Conservation (phyloP, 2,797 vertebrate genomes). For the Sardinella longiceps region DNA sequence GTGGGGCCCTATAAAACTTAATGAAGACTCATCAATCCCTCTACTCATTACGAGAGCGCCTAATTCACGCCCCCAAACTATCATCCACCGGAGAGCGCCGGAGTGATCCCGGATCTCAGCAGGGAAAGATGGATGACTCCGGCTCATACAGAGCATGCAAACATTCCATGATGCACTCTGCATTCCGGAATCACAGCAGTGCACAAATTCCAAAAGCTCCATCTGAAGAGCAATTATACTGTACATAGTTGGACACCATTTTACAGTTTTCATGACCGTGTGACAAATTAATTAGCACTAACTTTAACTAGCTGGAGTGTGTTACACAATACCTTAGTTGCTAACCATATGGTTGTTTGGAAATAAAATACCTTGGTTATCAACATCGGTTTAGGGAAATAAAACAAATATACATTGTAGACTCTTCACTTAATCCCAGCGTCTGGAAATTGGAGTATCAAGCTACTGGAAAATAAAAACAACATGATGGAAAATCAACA, state of each 20-base stretch:
- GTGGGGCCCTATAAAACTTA: not conserved
- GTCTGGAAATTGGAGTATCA: not conserved
- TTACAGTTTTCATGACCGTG: not conserved
- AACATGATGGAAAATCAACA: not conserved
- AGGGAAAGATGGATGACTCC: slow-evolving; percentile 5
- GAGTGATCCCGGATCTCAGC: not conserved
- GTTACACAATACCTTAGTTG: too few species aligned
- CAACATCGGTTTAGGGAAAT: too few species aligned
- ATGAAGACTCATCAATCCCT: slow-evolving; percentile 18
- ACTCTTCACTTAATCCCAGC: not conserved
- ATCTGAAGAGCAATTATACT: not conserved
- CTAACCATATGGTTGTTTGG: too few species aligned
- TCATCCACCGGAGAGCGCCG: not conserved
- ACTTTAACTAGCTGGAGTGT: not conserved
- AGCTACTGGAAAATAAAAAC: not conserved
- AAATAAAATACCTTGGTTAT: too few species aligned
- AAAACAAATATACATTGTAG: not conserved
- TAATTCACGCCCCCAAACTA: not conserved
- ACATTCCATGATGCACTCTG: not conserved
- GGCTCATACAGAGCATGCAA: not conserved
- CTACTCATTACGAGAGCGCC: not conserved
- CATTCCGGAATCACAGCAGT: not conserved
- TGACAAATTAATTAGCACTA: not conserved
- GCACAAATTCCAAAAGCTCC: not conserved
- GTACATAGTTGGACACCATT: not conserved